Percentiles rank a stretch among this genome's conserved stretches.
Evolutionary conservation across 2,888 invertebrate genomes (phyloP).

Genomic region (Azorinus chamasolen): DNA sequence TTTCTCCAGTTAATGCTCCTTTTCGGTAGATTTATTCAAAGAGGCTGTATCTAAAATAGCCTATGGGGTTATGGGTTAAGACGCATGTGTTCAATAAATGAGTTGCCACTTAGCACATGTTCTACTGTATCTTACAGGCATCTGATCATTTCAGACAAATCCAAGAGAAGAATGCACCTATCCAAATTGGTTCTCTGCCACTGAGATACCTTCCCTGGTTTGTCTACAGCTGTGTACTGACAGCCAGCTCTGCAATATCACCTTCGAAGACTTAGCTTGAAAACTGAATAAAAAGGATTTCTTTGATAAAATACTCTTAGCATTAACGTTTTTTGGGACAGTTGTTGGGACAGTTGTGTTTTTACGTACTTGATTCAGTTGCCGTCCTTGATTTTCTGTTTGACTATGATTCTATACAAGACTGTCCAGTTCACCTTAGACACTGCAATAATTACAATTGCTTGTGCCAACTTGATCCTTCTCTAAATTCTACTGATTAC

Average conservation of each 20-base stretch:
- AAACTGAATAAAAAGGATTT: constrained; percentile 83
- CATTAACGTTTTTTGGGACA: constrained; percentile 86
- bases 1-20: too few relatives aligned
- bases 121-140: constrained; percentile 85
- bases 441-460: constrained; percentile 87
- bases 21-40: too few relatives aligned
- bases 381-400: constrained; percentile 74
- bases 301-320: constrained; percentile 88
- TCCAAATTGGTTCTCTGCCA: constrained; percentile 80
- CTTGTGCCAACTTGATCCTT: constrained; percentile 88
- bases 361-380: constrained; percentile 89
- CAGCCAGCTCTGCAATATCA: constrained; percentile 87
- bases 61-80: too few relatives aligned
- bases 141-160: constrained; percentile 57
- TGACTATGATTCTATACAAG: constrained; percentile 57
- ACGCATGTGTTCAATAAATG: too few relatives aligned
- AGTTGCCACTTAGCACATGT: constrained; percentile 86
- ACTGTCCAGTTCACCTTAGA: constrained; percentile 82
- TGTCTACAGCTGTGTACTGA: constrained; percentile 87
- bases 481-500: constrained; percentile 88
- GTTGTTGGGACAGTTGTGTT: constrained; percentile 87
- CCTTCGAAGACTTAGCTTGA: constrained; percentile 86
- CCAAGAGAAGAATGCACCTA: constrained; percentile 53
- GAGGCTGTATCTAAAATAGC: too few relatives aligned
- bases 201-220: constrained; percentile 88